Conservation (phyloP, 1,140 invertebrate genomes). For the Antheraea pernyi region DNA sequence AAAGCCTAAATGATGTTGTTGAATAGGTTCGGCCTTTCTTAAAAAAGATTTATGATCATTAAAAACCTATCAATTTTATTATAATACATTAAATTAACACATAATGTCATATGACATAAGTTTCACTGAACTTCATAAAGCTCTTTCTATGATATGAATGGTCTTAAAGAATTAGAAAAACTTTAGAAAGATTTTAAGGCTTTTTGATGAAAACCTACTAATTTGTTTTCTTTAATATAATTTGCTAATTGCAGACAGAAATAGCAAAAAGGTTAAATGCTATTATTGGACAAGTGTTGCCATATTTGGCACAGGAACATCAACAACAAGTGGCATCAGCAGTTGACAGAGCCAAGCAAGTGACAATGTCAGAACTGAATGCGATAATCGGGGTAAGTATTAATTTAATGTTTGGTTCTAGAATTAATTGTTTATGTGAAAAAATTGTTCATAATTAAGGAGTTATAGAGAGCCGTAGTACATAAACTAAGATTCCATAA, state of each 20-base stretch:
- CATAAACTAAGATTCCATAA: not conserved
- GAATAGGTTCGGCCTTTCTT: too few relatives aligned
- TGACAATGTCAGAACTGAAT: constrained; percentile 96
- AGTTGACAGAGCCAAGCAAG: constrained; percentile 96
- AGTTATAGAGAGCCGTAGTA: not conserved
- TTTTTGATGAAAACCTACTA: not conserved
- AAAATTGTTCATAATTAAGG: not conserved
- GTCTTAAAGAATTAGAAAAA: too few relatives aligned
- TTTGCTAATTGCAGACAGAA: constrained; percentile 87
- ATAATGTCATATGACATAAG: too few relatives aligned
- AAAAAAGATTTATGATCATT: too few relatives aligned
- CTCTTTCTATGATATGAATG: too few relatives aligned
- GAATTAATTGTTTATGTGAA: not conserved
- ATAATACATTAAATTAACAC: too few relatives aligned
- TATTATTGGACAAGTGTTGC: constrained; percentile 94
- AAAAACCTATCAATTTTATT: too few relatives aligned
- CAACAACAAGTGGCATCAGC: constrained; percentile 96
- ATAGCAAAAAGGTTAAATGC: constrained; percentile 95
- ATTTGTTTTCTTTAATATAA: not conserved
- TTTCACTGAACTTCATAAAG: too few relatives aligned
- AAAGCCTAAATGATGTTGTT: too few relatives aligned
- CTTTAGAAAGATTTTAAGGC: too few relatives aligned
- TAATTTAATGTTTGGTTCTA: not conserved
- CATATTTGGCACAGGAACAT: constrained; percentile 95
- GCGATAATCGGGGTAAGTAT: constrained; percentile 91